Conservation (phyloP, 2,113 vertebrate genomes). For the Falco punctatus region DNA sequence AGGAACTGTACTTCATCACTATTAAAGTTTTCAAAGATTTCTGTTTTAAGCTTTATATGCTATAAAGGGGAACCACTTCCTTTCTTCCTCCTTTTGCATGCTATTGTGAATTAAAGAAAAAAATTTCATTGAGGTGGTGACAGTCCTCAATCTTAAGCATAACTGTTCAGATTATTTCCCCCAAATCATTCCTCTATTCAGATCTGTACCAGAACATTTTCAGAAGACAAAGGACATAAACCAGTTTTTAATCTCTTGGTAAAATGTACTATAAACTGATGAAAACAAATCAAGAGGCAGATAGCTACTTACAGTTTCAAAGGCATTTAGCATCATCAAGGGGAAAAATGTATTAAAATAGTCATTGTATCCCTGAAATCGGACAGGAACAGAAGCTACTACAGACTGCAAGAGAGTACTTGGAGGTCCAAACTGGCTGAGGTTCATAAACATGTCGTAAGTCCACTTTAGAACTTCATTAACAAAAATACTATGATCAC, state of each 20-base stretch:
- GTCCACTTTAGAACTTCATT: conserved; percentile 81
- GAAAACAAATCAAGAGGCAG: neutral
- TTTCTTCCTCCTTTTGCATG: neutral
- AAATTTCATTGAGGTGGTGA: neutral
- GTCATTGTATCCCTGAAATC: conserved; percentile 74
- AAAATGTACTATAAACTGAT: neutral
- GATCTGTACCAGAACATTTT: neutral
- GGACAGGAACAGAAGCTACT: conserved; percentile 74
- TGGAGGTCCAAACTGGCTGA: conserved; percentile 72
- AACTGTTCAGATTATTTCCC: neutral
- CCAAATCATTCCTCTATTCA: neutral
- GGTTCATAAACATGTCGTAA: conserved; percentile 76
- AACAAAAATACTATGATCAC: conserved; percentile 63
- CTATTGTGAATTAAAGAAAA: neutral
- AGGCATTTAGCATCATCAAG: conserved; percentile 83
- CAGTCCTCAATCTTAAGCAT: rapidly evolving
- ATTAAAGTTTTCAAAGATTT: neutral
- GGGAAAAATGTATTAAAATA: conserved; percentile 83
- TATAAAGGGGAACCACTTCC: neutral
- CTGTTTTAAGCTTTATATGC: neutral
- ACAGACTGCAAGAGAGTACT: conserved; percentile 68
- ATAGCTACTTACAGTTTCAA: conserved; percentile 82
- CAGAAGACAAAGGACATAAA: neutral
- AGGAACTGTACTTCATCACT: neutral
- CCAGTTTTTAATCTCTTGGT: neutral